These are phyloP conservation scores for Catocala nupta DNA, from an alignment of 2,888 invertebrate species.

Conservation along the genomic window DNA sequence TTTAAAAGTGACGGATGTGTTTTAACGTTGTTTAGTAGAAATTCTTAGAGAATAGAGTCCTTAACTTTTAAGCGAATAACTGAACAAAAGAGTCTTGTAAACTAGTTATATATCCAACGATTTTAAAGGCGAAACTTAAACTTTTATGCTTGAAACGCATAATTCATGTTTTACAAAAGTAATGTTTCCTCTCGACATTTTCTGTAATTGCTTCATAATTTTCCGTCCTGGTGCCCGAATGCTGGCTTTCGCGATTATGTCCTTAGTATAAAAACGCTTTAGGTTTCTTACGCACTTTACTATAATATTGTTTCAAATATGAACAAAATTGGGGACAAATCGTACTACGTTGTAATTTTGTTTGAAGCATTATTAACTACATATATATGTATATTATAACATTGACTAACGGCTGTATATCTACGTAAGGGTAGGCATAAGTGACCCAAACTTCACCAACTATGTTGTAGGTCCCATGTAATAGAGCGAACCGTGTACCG, in stretches of 20 bases:
- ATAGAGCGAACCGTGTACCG: too few species aligned
- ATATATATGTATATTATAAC: too few species aligned
- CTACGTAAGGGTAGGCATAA: too few species aligned
- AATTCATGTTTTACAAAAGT: slow-evolving; percentile 45
- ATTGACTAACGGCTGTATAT: too few species aligned
- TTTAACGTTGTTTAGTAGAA: slow-evolving; percentile 15
- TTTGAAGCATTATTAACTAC: too few species aligned
- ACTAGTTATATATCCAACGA: slow-evolving; percentile 17
- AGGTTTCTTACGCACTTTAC: slow-evolving; percentile 10
- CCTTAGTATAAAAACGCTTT: slow-evolving; percentile 37
- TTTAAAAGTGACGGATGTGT: slow-evolving; percentile 21
- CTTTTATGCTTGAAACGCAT: slow-evolving; percentile 28
- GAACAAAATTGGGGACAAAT: too few species aligned
- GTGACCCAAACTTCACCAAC: too few species aligned
- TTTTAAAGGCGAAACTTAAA: slow-evolving; percentile 26
- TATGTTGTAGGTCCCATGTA: too few species aligned
- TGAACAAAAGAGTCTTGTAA: slow-evolving; percentile 17
- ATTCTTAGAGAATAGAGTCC: slow-evolving; percentile 19
- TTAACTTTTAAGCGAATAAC: slow-evolving; percentile 17
- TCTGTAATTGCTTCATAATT: slow-evolving; percentile 57
- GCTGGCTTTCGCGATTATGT: slow-evolving; percentile 45
- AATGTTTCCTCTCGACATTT: slow-evolving; percentile 42
- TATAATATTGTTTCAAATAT: too few species aligned
- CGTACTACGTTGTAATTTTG: too few species aligned
- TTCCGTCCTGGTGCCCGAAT: slow-evolving; percentile 32